Evolutionary conservation across 2,113 vertebrate species (phyloP).

Genomic region (Cryptotis parvus): DNA sequence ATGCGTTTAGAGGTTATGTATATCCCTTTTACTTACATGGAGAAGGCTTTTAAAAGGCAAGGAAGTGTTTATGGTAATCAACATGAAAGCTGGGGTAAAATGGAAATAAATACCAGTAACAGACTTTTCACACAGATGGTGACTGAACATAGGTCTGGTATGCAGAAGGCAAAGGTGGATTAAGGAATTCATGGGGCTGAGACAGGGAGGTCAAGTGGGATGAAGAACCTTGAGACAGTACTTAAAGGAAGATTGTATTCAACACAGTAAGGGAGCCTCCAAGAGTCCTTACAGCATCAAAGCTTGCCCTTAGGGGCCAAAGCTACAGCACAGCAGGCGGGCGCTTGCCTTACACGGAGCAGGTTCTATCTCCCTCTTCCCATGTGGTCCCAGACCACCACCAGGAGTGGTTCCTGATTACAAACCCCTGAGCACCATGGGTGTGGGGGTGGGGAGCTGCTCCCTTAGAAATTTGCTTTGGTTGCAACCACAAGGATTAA

Average conservation of each 20-base stretch:
- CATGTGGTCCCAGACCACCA: no score
- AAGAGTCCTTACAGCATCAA: neutral
- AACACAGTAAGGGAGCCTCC: neutral
- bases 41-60: neutral
- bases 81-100: neutral
- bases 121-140: neutral
- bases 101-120: neutral
- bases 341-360: no score
- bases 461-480: neutral
- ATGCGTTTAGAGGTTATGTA: no score
- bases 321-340: no score
- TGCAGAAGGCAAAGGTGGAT: neutral
- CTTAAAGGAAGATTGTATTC: neutral
- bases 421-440: no score
- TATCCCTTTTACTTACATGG: no score
- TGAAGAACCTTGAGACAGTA: neutral
- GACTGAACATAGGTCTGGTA: neutral
- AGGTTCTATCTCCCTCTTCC: no score
- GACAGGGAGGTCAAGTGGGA: neutral
- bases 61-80: conserved; percentile 22
- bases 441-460: no score
- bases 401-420: no score
- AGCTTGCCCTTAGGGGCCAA: neutral
- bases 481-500: neutral
- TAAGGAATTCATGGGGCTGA: neutral